These are phyloP conservation scores for Hemaris fuciformis DNA, from an alignment of 2,888 invertebrate genomes.

Conservation along the genomic window DNA sequence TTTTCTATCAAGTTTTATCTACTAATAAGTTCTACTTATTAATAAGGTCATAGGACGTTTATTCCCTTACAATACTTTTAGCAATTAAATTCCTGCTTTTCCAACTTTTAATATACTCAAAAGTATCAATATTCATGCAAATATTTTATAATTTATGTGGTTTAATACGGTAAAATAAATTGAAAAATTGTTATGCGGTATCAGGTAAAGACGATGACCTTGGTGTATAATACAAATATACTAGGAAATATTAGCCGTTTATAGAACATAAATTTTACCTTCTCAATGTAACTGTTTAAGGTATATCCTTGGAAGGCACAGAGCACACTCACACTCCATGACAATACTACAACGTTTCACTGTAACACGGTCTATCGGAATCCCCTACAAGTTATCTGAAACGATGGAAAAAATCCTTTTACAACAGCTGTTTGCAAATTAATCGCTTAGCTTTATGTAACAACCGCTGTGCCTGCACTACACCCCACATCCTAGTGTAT, in stretches of 20 bases:
- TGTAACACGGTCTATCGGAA: constrained; percentile 32
- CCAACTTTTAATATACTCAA: no score
- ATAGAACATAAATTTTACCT: constrained; percentile 46
- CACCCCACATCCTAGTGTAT: background rate
- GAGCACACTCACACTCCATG: constrained; percentile 53
- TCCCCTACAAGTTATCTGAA: constrained; percentile 58
- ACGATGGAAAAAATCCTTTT: constrained; percentile 54
- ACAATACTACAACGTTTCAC: constrained; percentile 45
- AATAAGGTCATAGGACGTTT: no score
- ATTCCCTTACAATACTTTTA: no score
- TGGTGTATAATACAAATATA: no score
- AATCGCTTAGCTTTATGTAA: constrained; percentile 34
- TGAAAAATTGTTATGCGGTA: no score
- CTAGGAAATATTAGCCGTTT: background rate
- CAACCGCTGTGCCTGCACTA: constrained; percentile 7
- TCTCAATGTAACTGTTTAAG: constrained; percentile 46
- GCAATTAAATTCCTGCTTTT: no score
- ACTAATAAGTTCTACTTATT: no score
- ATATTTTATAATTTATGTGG: no score
- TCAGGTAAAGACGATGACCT: no score
- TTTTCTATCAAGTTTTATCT: no score
- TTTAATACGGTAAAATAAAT: no score
- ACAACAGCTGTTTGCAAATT: constrained; percentile 27
- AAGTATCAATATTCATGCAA: no score
- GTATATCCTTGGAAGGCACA: constrained; percentile 44